These are phyloP conservation scores for Limanda limanda DNA, from an alignment of 2,113 vertebrate genomes.

Conservation along the genomic window DNA sequence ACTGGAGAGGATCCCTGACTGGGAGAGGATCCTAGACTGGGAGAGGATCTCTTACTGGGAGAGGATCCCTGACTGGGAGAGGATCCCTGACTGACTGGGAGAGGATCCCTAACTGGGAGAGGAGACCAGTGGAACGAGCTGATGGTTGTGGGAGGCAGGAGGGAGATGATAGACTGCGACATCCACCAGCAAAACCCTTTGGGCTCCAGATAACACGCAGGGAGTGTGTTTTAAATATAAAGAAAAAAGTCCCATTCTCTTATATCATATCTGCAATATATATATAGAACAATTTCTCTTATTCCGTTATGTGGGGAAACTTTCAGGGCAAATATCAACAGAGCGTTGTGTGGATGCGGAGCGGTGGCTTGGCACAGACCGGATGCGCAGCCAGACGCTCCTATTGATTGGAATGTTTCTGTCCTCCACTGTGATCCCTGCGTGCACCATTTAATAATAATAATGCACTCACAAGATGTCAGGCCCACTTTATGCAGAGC, in stretches of 20 bases:
- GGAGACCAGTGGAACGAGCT: not conserved
- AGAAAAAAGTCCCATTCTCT: not conserved
- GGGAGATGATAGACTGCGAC: constrained; percentile 20
- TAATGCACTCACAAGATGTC: constrained; percentile 53
- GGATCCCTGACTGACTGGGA: too few species aligned
- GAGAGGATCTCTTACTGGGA: too few species aligned
- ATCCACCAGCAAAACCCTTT: constrained; percentile 25
- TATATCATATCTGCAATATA: not conserved
- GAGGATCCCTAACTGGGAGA: constrained; percentile 11
- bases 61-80: too few species aligned
- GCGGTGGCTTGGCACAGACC: not conserved
- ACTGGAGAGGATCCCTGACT: too few species aligned
- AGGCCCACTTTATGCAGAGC: constrained; percentile 24
- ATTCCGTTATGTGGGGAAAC: constrained; percentile 11
- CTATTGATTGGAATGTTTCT: constrained; percentile 58
- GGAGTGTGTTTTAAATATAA: not conserved
- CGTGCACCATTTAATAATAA: constrained; percentile 35
- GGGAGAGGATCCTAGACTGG: too few species aligned
- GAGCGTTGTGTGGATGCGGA: not conserved
- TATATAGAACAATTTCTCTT: not conserved
- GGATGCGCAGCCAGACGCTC: constrained; percentile 48
- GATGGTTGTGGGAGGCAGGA: not conserved
- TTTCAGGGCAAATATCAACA: constrained; percentile 11
- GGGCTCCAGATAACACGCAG: not conserved
- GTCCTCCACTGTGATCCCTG: constrained; percentile 43